Evolutionary conservation across 2,797 vertebrate genomes (phyloP).

Genomic region (Botia almorhae): DNA sequence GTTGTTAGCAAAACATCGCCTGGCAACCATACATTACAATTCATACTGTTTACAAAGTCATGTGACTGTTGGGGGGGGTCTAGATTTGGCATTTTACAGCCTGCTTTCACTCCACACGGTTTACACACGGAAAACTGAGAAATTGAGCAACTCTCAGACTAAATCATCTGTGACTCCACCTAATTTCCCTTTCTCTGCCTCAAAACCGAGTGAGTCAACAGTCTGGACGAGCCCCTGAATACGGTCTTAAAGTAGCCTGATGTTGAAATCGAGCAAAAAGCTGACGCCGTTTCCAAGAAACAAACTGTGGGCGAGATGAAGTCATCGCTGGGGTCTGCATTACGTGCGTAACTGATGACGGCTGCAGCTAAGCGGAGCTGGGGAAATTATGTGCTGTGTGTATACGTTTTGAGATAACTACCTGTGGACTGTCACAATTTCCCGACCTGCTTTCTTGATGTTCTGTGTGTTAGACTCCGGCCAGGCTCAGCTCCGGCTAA

Average conservation of each 20-base stretch:
- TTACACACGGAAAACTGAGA: constrained; percentile 23
- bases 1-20: constrained; percentile 6
- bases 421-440: not conserved
- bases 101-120: constrained; percentile 34
- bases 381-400: not conserved
- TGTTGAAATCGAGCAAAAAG: constrained; percentile 26
- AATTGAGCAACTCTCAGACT: constrained; percentile 41
- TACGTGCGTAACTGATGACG: not conserved
- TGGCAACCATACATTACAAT: constrained; percentile 39
- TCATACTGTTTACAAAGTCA: constrained; percentile 36
- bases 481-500: not conserved
- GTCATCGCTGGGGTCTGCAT: not conserved
- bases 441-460: not conserved
- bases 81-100: not conserved
- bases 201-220: constrained; percentile 44
- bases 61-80: not conserved
- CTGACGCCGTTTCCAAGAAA: constrained; percentile 21
- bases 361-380: not conserved
- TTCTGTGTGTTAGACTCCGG: not conserved
- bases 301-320: constrained; percentile 5
- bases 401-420: not conserved
- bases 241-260: constrained; percentile 20
- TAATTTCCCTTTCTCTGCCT: constrained; percentile 49
- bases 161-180: constrained; percentile 41
- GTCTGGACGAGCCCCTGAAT: constrained; percentile 6